Conservation (phyloP, 1,140 invertebrate species). For the Lepidotrigona ventralis region DNA sequence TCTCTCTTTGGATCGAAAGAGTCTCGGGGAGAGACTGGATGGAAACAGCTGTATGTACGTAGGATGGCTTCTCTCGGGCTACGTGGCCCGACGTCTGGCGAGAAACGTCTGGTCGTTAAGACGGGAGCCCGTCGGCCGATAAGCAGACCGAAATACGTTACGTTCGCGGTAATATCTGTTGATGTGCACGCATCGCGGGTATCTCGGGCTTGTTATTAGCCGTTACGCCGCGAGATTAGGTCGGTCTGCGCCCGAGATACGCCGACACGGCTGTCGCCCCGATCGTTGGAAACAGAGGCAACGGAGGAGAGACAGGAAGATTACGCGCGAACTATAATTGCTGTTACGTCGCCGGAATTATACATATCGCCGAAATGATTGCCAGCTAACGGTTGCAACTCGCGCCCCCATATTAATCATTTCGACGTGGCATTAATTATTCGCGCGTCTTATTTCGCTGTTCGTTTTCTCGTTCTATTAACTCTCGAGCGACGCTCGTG, state of each 20-base stretch:
- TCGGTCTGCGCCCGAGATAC: constrained; percentile 17
- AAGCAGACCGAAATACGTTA: constrained; percentile 26
- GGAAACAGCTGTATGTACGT: constrained; percentile 3
- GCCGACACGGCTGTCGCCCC: neutral
- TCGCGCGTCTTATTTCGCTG: neutral
- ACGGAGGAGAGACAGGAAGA: constrained; percentile 27
- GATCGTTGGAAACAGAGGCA: neutral
- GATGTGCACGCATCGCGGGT: constrained; percentile 39
- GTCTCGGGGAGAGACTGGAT: neutral
- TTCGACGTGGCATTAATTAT: constrained; percentile 9
- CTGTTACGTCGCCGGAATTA: constrained; percentile 40
- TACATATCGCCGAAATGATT: constrained; percentile 36
- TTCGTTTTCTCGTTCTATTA: neutral
- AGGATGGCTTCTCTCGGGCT: neutral
- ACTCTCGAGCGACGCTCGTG: too few species aligned
- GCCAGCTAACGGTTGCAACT: constrained; percentile 5
- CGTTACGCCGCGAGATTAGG: constrained; percentile 30
- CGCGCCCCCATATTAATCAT: constrained; percentile 11
- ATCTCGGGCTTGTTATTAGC: constrained; percentile 44
- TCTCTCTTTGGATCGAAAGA: neutral
- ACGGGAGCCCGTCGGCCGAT: neutral
- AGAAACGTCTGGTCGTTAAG: neutral
- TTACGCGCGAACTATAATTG: constrained; percentile 47
- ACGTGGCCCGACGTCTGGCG: neutral
- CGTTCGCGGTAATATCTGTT: constrained; percentile 37